A percentile compares a stretch with the other conserved stretches of the same genome.
Evolutionary conservation across 92 coral and sea anemone species (phyloP).

Genomic region (Pocillopora meandrina): DNA sequence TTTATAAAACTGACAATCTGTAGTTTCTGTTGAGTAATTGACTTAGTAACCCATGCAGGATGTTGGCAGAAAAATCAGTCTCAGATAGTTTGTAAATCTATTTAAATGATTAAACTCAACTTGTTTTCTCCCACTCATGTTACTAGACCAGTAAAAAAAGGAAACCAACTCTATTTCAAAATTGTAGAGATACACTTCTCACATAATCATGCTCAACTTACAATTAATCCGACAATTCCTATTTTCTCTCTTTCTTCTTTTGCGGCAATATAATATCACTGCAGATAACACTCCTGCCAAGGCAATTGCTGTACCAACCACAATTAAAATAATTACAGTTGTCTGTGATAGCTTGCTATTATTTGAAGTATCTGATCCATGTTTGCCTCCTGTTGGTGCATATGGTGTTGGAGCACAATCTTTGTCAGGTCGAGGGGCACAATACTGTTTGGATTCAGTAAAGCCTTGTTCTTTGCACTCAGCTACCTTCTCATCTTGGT

Average conservation of each 20-base stretch:
- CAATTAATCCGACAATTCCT: too few species aligned
- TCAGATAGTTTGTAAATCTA: too few species aligned
- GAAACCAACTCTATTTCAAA: too few species aligned
- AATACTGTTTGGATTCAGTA: background rate
- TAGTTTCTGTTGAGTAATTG: too few species aligned
- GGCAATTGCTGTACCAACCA: background rate
- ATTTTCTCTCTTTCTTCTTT: background rate
- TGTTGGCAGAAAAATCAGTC: too few species aligned
- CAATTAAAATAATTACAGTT: background rate
- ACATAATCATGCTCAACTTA: too few species aligned
- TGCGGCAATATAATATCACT: background rate
- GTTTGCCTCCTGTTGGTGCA: background rate
- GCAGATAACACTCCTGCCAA: background rate
- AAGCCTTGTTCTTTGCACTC: slow-evolving; percentile 13
- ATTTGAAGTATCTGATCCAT: background rate
- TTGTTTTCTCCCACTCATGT: too few species aligned
- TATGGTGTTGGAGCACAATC: background rate
- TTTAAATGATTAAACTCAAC: too few species aligned
- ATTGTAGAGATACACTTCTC: too few species aligned
- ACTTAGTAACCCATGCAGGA: too few species aligned
- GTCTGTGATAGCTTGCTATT: background rate
- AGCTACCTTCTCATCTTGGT: background rate
- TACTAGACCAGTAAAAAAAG: too few species aligned
- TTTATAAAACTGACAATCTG: too few species aligned
- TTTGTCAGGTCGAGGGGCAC: slow-evolving; percentile 17